phyloP scores from a whole-genome alignment of 2,888 invertebrate genomes.

The Chrysodeixis includens region DNA sequence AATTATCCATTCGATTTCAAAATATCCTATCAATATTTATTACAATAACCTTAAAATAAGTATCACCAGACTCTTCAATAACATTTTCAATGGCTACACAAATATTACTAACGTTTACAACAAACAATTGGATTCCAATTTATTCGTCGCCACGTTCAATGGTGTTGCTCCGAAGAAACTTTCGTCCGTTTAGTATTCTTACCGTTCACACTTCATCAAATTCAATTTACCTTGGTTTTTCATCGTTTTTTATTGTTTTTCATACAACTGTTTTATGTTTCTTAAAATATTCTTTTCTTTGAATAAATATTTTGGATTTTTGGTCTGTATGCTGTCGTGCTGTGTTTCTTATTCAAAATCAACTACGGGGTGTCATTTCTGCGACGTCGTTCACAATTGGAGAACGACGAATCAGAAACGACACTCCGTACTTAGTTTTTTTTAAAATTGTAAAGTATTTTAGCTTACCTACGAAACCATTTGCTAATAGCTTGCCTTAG shows the following conservation, averaged over 20 bases:
- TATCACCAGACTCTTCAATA: neutral
- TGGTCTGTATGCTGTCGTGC: neutral
- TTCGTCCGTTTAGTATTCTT: slow-evolving; percentile 44
- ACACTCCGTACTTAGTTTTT: no score
- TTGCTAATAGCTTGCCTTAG: no score
- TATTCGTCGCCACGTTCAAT: slow-evolving; percentile 44
- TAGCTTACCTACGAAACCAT: no score
- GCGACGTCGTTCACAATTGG: no score
- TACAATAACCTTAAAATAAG: neutral
- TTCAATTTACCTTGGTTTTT: slow-evolving; percentile 50
- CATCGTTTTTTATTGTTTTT: slow-evolving; percentile 24
- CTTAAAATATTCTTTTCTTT: neutral
- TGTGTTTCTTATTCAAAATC: neutral
- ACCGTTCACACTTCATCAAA: slow-evolving; percentile 47
- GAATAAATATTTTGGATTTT: neutral
- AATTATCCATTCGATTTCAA: no score
- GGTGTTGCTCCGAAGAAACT: slow-evolving; percentile 42
- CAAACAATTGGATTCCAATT: slow-evolving; percentile 36
- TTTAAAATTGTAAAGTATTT: no score
- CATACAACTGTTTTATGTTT: neutral
- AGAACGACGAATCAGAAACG: no score
- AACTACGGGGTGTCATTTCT: no score
- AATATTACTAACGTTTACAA: slow-evolving; percentile 28
- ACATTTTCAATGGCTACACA: neutral
- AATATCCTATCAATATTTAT: no score